Evolutionary conservation across 2,113 vertebrate genomes (phyloP), one percentile per base, ranked within the genome.

Genomic region (Peromyscus californicus): DNA sequence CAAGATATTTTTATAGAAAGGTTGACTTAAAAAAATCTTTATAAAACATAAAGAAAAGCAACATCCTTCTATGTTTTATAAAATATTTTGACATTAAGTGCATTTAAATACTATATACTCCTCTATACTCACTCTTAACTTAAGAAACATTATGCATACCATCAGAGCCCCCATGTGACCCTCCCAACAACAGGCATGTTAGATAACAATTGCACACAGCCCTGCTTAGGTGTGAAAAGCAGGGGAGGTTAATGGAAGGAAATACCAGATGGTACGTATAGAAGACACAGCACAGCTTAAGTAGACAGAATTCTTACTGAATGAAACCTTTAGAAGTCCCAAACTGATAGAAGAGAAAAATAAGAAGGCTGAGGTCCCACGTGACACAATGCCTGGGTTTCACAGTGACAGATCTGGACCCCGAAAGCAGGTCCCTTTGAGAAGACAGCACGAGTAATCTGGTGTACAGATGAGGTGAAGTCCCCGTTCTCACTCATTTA

Each of bases 121-220:
- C 9, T 91, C 29, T 87, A 33, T 33, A 86, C 24, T 12, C 42
- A 24, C 6, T 4, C 48, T 54, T 33, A 59, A 65, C 21, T 90
- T 93, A 94, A 85, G 70, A 94, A 91, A 45, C 13, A 63, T 78
- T 95, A 67, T 63, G 65, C 75, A 85, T 91, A n/a, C 21, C 82
- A 59, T 70, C 45, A 33, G 85, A 78, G 33, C 13, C 7, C 17
- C n/a, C 65, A 74, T 13, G 11, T 72, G 57, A 57, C 87, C 59
- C 7, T 67, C 61, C 33, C 54, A 93, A 59, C 36, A 88, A 88
- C 21, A 90, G 69, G 85, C 84, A 63, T 83, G 89, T 90, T 89
- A 67, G 70, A 79, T 88, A 63, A 22, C 95, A 21, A 63, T 89
- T 91, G 2, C 3, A 96, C 42, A 97, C 59, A 63, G 45, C 92